These are phyloP conservation scores for Diploscapter pachys DNA, from an alignment of 1,140 invertebrate genomes.

Conservation along the genomic window DNA sequence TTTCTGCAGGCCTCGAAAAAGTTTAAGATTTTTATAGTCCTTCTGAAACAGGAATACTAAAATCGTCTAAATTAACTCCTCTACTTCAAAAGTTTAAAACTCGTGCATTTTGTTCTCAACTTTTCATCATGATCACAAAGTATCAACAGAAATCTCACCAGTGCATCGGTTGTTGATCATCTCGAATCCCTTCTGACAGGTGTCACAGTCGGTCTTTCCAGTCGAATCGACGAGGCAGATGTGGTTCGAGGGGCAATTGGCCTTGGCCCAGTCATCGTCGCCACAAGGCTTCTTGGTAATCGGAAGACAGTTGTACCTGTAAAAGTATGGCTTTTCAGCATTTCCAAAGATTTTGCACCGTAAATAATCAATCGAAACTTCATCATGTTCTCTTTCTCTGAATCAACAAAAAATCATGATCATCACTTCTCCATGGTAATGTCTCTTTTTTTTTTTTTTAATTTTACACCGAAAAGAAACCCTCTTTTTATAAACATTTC, in stretches of 20 bases:
- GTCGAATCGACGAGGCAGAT: conserved; percentile 43
- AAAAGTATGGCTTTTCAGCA: background rate
- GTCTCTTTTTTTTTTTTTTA: too few species aligned
- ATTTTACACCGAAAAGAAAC: too few species aligned
- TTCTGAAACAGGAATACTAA: too few species aligned
- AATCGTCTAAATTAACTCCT: too few species aligned
- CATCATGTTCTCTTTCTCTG: too few species aligned
- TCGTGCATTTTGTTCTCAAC: background rate
- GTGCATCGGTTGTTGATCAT: conserved; percentile 43
- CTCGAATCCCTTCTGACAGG: conserved; percentile 43
- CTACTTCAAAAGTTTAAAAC: background rate
- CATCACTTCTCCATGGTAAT: too few species aligned
- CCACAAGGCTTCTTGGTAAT: conserved; percentile 39
- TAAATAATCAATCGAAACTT: too few species aligned
- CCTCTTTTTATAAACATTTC: too few species aligned
- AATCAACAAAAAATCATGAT: too few species aligned
- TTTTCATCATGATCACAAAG: conserved; percentile 4
- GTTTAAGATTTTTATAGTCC: too few species aligned
- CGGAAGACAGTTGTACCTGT: conserved; percentile 38
- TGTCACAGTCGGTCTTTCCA: conserved; percentile 43
- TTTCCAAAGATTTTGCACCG: too few species aligned
- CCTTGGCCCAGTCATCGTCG: conserved; percentile 37
- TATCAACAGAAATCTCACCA: conserved; percentile 21
- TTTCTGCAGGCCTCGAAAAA: too few species aligned
- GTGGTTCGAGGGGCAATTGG: conserved; percentile 47